phyloP scores from a whole-genome alignment of 2,888 invertebrate genomes.

The Acleris laterana region DNA sequence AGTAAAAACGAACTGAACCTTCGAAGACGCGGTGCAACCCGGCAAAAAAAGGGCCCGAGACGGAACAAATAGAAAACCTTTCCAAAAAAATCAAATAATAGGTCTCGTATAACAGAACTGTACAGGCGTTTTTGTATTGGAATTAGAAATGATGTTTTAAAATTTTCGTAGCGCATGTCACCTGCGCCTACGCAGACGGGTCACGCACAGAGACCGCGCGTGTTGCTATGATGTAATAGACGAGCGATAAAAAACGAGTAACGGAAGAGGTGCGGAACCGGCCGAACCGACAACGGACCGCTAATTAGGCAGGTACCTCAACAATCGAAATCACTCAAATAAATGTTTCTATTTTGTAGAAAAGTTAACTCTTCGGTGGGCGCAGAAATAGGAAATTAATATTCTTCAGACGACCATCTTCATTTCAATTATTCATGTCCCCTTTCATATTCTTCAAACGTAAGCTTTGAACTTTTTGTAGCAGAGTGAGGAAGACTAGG shows the following conservation, averaged over 20 bases:
- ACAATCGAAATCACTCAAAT: constrained; percentile 48
- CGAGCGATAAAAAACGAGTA: constrained; percentile 66
- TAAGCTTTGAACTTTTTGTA: constrained; percentile 57
- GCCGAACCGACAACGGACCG: constrained; percentile 57
- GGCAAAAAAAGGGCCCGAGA: constrained; percentile 79
- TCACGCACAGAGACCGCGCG: constrained; percentile 63
- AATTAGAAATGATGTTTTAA: constrained; percentile 58
- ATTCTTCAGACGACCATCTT: constrained; percentile 54
- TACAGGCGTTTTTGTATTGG: constrained; percentile 59
- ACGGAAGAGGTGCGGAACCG: constrained; percentile 75
- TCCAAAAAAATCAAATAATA: constrained; percentile 72
- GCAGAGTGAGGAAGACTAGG: constrained; percentile 48
- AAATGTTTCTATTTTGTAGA: constrained; percentile 12
- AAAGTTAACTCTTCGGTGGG: constrained; percentile 4
- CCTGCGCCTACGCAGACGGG: constrained; percentile 76
- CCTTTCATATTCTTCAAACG: constrained; percentile 54
- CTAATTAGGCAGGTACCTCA: constrained; percentile 54
- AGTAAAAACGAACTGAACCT: constrained; percentile 78
- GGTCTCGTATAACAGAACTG: constrained; percentile 76
- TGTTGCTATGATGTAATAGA: constrained; percentile 73
- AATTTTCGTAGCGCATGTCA: constrained; percentile 70
- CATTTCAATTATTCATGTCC: constrained; percentile 63
- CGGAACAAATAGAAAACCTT: constrained; percentile 82
- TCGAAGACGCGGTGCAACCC: constrained; percentile 71
- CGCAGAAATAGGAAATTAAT: constrained; percentile 47